These are phyloP conservation scores for Drosophila takahashii DNA, from an alignment of 1,140 invertebrate genomes.

Conservation along the genomic window DNA sequence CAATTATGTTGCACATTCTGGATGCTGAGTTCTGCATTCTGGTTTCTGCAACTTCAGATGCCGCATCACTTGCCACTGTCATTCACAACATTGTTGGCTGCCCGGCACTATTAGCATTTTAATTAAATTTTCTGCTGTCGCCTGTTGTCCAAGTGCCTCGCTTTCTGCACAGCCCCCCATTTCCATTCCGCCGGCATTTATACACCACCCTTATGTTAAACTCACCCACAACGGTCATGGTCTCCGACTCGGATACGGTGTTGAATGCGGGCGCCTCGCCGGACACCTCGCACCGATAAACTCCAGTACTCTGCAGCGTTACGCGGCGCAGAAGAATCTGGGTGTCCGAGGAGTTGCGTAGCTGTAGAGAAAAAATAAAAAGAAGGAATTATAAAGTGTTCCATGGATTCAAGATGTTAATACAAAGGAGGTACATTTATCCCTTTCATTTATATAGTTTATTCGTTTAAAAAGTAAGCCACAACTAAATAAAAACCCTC, in stretches of 20 bases:
- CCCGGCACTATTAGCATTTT: conserved; percentile 76
- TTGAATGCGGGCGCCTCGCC: conserved; percentile 91
- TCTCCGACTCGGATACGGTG: conserved; percentile 90
- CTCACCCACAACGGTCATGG: conserved; percentile 91
- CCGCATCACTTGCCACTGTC: conserved; percentile 46
- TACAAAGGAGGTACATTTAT: too few relatives aligned
- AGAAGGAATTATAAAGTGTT: background rate
- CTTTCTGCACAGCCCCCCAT: background rate
- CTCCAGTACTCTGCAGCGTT: conserved; percentile 88
- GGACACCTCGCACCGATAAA: conserved; percentile 92
- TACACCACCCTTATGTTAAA: conserved; percentile 31
- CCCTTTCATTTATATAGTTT: too few relatives aligned
- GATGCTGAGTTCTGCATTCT: conserved; percentile 7
- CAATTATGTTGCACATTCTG: conserved; percentile 71
- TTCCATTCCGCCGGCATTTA: conserved; percentile 1
- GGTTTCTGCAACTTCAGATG: conserved; percentile 31
- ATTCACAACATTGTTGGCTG: conserved; percentile 72
- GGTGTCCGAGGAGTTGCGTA: conserved; percentile 88
- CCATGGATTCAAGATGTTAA: too few relatives aligned
- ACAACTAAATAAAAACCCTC: too few relatives aligned
- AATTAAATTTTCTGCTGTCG: conserved; percentile 77
- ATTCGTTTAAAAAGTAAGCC: too few relatives aligned
- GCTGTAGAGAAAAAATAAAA: conserved; percentile 85
- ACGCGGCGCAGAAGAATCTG: conserved; percentile 89
- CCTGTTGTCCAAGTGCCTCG: conserved; percentile 22